Percentiles rank a stretch among this genome's conserved stretches.
phyloP scores from a whole-genome alignment of 1,140 invertebrate species.

The Prorops nasuta region DNA sequence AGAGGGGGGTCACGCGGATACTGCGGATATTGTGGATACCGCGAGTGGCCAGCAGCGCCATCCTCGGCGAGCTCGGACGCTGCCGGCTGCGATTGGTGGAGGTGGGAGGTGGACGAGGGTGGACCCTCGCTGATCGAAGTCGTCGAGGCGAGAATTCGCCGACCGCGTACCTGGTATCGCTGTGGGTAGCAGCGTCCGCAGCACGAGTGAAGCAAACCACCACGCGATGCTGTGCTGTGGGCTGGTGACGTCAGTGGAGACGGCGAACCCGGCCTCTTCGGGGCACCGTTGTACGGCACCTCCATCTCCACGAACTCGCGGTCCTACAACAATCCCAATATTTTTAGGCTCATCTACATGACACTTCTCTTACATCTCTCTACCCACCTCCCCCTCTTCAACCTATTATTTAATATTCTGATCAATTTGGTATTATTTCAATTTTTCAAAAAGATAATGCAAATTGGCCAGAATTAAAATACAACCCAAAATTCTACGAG shows the following conservation, averaged over 20 bases:
- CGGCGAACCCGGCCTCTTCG: constrained; percentile 84
- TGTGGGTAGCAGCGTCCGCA: constrained; percentile 85
- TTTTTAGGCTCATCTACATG: too few species aligned
- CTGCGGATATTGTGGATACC: background rate
- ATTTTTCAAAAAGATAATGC: too few species aligned
- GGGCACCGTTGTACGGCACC: constrained; percentile 87
- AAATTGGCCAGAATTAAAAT: too few species aligned
- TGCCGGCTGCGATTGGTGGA: constrained; percentile 45
- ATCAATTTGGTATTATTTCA: too few species aligned
- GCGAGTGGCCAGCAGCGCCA: constrained; percentile 9
- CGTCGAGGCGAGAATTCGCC: constrained; percentile 51
- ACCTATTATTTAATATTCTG: too few species aligned
- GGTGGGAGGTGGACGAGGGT: constrained; percentile 47
- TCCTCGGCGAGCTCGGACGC: constrained; percentile 17
- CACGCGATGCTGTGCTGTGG: constrained; percentile 74
- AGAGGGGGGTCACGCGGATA: constrained; percentile 1
- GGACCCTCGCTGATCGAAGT: constrained; percentile 53
- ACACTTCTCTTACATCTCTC: too few species aligned
- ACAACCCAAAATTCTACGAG: too few species aligned
- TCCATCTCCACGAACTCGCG: constrained; percentile 96
- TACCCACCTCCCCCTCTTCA: too few species aligned
- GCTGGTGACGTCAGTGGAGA: constrained; percentile 84
- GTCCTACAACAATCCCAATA: constrained; percentile 79
- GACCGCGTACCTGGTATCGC: constrained; percentile 78
- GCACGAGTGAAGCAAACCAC: constrained; percentile 77